Evolutionary conservation across 2,113 vertebrate species (phyloP), one percentile per base, ranked within the genome.

Genomic region (Hucho hucho): DNA sequence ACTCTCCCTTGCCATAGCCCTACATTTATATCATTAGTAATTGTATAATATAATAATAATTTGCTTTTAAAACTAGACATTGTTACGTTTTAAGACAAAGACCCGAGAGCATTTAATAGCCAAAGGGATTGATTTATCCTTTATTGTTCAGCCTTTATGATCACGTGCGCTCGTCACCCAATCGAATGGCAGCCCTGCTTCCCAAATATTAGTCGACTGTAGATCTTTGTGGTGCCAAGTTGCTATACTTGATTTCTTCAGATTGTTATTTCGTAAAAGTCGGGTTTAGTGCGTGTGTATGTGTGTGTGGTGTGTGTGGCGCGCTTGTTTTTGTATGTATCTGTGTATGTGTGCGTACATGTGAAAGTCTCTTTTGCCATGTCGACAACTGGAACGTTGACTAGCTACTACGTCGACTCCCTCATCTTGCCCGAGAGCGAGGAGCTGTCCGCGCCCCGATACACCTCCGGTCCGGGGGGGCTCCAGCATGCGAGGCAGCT

Each of bases 111-210:
- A 95, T 95, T 96, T 97, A 97, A 96, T 96, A 96, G 95, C 76
- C 92, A 91, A 90, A 94, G 94, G 94, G 96, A 96, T 95, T 97
- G 97, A 98, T 98, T 97, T 98, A 98, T 96, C 93, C 95, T 95
- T 97, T 97, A 97, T 98, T 98, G 97, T 98, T 96, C 96, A 95
- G 95, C 90, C 88, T 89, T 87, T 84, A 84, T 90, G 90, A 89
- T 83, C 97, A 98, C 95, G 95, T 97, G 96, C 84, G 78, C 72
- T 68, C 78, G 83, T 85, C 87, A 89, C 89, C 96, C 97, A 97
- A 97, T 97, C 83, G 93, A 91, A 89, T 74, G 85, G 81, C 92
- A 87, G 93, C 89, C 49, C 89, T 93, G 93, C 87, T 92, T 93
- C 89, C 93, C 95, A 95, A 93, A 95, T 97, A 97, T 96, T 95